Conservation (phyloP, 2,888 invertebrate genomes). For the Prosopocoilus inquinatus region DNA sequence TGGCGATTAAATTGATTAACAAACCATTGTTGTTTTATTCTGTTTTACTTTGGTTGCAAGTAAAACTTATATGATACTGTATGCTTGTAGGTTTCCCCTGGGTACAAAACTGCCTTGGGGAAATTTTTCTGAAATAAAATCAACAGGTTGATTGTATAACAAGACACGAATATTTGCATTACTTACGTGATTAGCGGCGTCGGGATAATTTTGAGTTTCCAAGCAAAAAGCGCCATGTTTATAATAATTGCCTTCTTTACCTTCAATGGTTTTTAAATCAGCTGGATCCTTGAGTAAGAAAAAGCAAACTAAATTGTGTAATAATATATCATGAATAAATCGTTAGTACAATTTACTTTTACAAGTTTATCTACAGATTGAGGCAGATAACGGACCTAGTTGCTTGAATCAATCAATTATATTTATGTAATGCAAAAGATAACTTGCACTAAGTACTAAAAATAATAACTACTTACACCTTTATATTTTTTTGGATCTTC, state of each 20-base stretch:
- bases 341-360: no score
- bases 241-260: conserved; percentile 70
- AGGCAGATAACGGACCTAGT: no score
- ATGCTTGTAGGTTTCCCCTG: conserved; percentile 71
- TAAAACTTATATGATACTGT: conserved; percentile 46
- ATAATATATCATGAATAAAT: no score
- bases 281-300: conserved; percentile 22
- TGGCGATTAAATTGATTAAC: not conserved
- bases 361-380: no score
- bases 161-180: conserved; percentile 1
- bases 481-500: conserved; percentile 46
- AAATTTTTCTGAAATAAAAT: conserved; percentile 65
- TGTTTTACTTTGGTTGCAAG: conserved; percentile 6
- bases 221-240: conserved; percentile 82
- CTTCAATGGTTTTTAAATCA: conserved; percentile 52
- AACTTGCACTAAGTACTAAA: not conserved
- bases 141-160: conserved; percentile 5
- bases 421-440: no score
- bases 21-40: not conserved
- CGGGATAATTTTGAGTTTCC: conserved; percentile 91
- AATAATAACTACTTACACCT: conserved; percentile 21
- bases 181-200: conserved; percentile 80
- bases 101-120: conserved; percentile 69
- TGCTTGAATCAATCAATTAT: no score
- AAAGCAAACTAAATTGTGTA: not conserved